These are phyloP conservation scores for Schizopygopsis pylzovi DNA, from an alignment of 2,797 vertebrate species.

Conservation along the genomic window DNA sequence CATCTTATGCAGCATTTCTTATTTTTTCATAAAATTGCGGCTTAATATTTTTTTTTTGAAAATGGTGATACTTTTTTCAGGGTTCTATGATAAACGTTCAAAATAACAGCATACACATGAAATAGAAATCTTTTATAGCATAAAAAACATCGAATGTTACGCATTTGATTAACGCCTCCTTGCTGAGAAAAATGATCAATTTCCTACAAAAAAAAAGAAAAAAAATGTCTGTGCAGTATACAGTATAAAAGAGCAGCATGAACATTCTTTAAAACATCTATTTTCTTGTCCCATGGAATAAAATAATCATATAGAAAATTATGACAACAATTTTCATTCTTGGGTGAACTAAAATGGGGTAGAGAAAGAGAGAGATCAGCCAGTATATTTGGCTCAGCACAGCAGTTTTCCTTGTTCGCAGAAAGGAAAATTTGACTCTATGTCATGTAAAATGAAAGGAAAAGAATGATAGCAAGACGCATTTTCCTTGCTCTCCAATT, in stretches of 20 bases:
- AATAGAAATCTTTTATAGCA: not conserved
- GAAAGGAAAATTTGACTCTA: not conserved
- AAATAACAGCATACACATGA: not conserved
- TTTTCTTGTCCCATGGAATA: not conserved
- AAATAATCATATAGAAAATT: not conserved
- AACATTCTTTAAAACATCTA: not conserved
- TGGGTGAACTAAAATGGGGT: constrained; percentile 4
- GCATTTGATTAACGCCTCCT: not conserved
- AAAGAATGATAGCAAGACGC: not conserved
- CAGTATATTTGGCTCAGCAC: not conserved
- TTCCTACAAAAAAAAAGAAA: not conserved
- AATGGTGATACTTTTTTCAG: not conserved
- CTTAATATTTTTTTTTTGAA: not conserved
- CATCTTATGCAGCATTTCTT: not conserved
- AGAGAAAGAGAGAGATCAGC: not conserved
- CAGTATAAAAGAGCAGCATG: not conserved
- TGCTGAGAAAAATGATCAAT: not conserved
- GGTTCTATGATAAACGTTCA: not conserved
- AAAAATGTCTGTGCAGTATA: not conserved
- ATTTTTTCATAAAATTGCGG: not conserved
- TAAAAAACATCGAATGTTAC: not conserved
- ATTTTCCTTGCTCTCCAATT: not conserved
- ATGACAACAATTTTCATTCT: not conserved
- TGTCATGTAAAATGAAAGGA: not conserved
- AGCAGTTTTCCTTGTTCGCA: not conserved